Base-by-base conservation (phyloP, 1,140 invertebrate species). In the Zelostemma sp. region DNA sequence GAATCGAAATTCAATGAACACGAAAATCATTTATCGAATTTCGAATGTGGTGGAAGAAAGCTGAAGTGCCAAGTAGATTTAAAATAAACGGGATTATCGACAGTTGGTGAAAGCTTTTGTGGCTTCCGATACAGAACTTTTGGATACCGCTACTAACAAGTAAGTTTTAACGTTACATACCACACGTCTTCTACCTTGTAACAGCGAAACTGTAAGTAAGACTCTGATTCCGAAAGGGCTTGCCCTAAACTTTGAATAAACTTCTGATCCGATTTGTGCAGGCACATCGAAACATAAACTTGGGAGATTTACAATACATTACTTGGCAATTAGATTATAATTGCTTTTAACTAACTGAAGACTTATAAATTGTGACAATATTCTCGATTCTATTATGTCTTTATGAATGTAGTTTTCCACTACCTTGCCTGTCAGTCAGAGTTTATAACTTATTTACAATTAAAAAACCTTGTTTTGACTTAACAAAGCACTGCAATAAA, bases 81-180 rank as follows among this genome's bases (percentile, higher is more conserved):
- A 25, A 63, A 69, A 45, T 53, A 25, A 31, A 56, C 40, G 45
- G 61, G 49, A 70, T 73, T 68, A 75, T 75, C 69, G 68, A 67
- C 68, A 77, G 71, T 75, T 68, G 57, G 58, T 75, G 75, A 73
- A 75, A 72, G 71, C 73, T 64, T 72, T 70, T 49, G 68, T 40
- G 62, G 68, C 58, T 65, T 47, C 58, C 63, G 53, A 43, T 50
- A 35, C 43, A 50, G 50, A 74, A 74, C 72, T 74, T 74, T 48
- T 47, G 21, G 28, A 59, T 58, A 51, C 19, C 19, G 46, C 55
- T n/a, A 6, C 33, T 25, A 38, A 53, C 61, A 57, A 54, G 51
- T 54, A 64, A 70, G 68, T 70, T 65, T 70, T 33, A 31, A 21
- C 53, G 38, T 38, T 12, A 45, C 61, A 57, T 70, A 53, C 48